Evolutionary conservation across 2,797 vertebrate species (phyloP).

Genomic region (Dendrocincla tyrannina): DNA sequence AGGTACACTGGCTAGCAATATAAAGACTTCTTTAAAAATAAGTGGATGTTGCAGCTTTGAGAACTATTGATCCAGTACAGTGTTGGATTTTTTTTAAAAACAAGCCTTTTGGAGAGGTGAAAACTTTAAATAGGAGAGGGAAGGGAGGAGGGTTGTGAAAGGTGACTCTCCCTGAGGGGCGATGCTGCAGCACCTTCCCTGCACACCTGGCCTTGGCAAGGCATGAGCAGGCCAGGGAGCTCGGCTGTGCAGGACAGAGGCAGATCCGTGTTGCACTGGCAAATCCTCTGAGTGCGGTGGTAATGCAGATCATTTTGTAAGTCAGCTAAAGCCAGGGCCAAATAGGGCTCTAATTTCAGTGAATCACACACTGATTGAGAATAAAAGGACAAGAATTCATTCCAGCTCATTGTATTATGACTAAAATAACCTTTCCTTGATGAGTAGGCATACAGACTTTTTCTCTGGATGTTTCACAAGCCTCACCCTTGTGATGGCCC

Average conservation of each 20-base stretch:
- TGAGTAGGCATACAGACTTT: fast-evolving
- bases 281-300: neutral
- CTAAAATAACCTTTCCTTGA: neutral
- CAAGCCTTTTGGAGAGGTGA: neutral
- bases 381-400: neutral
- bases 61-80: neutral
- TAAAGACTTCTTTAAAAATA: neutral
- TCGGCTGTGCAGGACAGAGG: neutral
- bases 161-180: neutral
- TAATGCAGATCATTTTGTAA: neutral
- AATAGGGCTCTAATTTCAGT: neutral
- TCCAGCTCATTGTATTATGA: neutral
- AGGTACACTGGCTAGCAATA: neutral
- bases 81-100: neutral
- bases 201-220: neutral
- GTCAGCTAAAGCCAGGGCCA: neutral
- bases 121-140: neutral
- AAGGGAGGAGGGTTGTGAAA: neutral
- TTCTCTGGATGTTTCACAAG: neutral
- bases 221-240: fast-evolving
- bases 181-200: neutral
- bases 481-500: fast-evolving
- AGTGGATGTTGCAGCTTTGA: neutral
- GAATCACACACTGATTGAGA: neutral
- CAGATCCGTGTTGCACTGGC: neutral